phyloP scores from a whole-genome alignment of 2,888 invertebrate species.

The Drosophila dives region DNA sequence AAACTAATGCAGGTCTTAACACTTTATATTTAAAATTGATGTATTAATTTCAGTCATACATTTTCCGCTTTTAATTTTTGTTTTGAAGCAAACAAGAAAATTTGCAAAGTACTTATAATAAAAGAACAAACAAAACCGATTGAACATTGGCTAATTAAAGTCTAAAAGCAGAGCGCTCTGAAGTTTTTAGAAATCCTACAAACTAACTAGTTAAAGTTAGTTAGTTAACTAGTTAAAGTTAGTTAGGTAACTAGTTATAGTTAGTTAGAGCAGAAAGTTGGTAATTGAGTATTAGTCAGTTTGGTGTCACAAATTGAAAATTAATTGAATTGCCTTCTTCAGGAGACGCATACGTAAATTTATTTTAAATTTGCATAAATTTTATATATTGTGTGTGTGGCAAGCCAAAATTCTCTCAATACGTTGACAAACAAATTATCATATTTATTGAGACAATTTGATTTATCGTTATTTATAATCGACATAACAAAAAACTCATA shows the following conservation, averaged over 20 bases:
- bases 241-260: neutral
- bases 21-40: neutral
- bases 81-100: conserved; percentile 27
- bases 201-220: neutral
- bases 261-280: neutral
- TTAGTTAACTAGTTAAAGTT: neutral
- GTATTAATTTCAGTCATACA: neutral
- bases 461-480: conserved; percentile 30
- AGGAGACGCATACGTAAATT: conserved; percentile 11
- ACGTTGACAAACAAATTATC: conserved; percentile 72
- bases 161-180: neutral
- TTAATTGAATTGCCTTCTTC: neutral
- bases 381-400: conserved; percentile 34
- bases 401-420: conserved; percentile 58
- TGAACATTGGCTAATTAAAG: conserved; percentile 51
- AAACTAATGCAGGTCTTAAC: neutral
- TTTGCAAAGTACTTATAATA: conserved; percentile 11
- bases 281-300: conserved; percentile 8
- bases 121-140: conserved; percentile 36
- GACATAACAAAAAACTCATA: conserved; percentile 18
- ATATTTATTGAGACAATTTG: conserved; percentile 47
- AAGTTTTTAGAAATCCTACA: neutral
- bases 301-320: neutral
- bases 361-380: conserved; percentile 53
- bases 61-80: neutral